These are phyloP conservation scores for Bothrops jararaca DNA, from an alignment of 2,113 vertebrate genomes.

Conservation along the genomic window DNA sequence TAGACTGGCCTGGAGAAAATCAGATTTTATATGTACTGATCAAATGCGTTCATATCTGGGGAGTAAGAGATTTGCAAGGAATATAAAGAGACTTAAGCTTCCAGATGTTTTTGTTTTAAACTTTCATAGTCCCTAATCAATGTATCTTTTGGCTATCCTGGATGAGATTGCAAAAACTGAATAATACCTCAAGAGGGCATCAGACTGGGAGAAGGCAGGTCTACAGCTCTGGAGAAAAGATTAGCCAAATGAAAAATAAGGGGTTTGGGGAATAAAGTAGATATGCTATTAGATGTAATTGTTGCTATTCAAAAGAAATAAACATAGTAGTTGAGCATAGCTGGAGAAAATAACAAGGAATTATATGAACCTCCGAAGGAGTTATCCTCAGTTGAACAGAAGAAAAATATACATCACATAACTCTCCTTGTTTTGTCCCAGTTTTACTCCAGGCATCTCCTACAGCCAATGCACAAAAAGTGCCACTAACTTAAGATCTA, in stretches of 20 bases:
- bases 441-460: not conserved
- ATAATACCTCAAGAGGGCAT: not conserved
- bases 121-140: not conserved
- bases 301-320: not conserved
- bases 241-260: constrained; percentile 1
- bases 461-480: not conserved
- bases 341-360: not conserved
- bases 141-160: not conserved
- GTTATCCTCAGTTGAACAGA: not conserved
- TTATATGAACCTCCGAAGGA: not conserved
- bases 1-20: not conserved
- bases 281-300: not conserved
- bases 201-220: not conserved
- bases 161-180: not conserved
- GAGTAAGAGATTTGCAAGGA: not conserved
- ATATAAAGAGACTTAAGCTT: constrained; percentile 5
- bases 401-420: not conserved
- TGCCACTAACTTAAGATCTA: not conserved
- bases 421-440: not conserved
- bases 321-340: not conserved
- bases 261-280: not conserved
- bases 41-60: not conserved
- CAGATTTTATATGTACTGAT: not conserved
- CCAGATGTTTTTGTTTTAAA: not conserved
- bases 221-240: not conserved